Evolutionary conservation across 2,113 vertebrate species (phyloP).

Genomic region (Platichthys flesus): DNA sequence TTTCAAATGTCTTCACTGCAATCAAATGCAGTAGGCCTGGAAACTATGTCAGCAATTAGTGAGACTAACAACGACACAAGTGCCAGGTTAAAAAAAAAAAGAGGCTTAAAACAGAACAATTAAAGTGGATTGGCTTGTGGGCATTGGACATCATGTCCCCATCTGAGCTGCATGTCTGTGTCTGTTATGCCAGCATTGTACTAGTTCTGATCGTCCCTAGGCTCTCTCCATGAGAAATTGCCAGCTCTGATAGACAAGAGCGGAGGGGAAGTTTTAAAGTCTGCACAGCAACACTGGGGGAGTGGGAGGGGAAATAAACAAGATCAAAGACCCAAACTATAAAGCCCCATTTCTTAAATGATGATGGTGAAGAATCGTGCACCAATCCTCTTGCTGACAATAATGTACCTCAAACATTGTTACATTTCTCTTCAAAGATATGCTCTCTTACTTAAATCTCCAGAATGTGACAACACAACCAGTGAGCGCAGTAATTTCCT

Average conservation of each 20-base stretch:
- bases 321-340: slow-evolving; percentile 44
- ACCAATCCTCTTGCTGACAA: not conserved
- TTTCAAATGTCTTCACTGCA: not conserved
- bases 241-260: slow-evolving; percentile 39
- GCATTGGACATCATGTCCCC: slow-evolving; percentile 11
- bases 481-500: not conserved
- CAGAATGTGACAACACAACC: slow-evolving; percentile 3
- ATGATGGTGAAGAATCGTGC: slow-evolving; percentile 33
- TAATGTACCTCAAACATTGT: not conserved
- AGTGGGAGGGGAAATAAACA: slow-evolving; percentile 25
- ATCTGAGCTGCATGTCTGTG: slow-evolving; percentile 24
- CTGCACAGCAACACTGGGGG: slow-evolving; percentile 38
- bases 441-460: slow-evolving; percentile 11
- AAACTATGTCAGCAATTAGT: not conserved
- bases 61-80: slow-evolving; percentile 1
- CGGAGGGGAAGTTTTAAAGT: slow-evolving; percentile 39
- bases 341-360: slow-evolving; percentile 34
- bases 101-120: slow-evolving; percentile 20
- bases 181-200: slow-evolving; percentile 32
- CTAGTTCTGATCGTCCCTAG: slow-evolving; percentile 44
- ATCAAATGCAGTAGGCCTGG: slow-evolving; percentile 12
- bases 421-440: not conserved
- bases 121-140: slow-evolving; percentile 31
- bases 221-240: slow-evolving; percentile 28
- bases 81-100: slow-evolving; percentile 9